Evolutionary conservation across 2,797 vertebrate genomes (phyloP), one percentile per base, ranked within the genome.

Genomic region (Spheniscus humboldti): DNA sequence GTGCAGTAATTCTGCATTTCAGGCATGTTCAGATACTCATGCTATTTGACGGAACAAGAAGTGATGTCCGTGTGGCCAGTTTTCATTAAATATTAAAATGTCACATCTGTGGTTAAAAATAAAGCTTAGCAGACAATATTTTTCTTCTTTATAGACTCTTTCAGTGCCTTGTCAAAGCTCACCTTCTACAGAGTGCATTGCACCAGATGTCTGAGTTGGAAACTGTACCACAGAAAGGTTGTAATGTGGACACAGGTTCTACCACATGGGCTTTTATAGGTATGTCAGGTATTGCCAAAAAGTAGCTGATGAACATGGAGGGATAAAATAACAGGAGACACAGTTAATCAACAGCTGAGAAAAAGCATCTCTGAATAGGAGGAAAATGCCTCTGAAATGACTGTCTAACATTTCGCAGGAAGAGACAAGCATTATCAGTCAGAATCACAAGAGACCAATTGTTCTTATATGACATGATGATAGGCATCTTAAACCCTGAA

Each of bases 81-180:
- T 95, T 86, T 94, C 89, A 92, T 96, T 90, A 89, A 94, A 83
- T 90, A 95, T 95, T 96, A 43, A 92, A 86, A 57, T 43, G 50
- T 6, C 79, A 73, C 87, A 86, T 94, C 79, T 80, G 75, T 73
- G 57, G 59, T 80, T 86, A 79, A 91, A 95, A 93, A 78, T 62
- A 78, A 92, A 78, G 27, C 50, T 88, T 56, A 76, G 57, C 60
- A 48, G 47, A 64, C 63, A 56, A 13, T 55, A 30, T 45, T 92
- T 85, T 92, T 76, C 76, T 56, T 71, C 59, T 81, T 87, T 77
- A 72, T 60, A 93, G 81, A 94, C 91, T 88, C 73, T 91, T 92
- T 91, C 50, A 53, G 71, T 92, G 52, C 94, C 48, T 82, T 83
- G 15, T 90, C 71, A 74, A 71, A 89, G 24, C 23, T 86, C 30